These are phyloP conservation scores for Drosophila melanosoma DNA, from an alignment of 2,888 invertebrate species.

Conservation along the genomic window DNA sequence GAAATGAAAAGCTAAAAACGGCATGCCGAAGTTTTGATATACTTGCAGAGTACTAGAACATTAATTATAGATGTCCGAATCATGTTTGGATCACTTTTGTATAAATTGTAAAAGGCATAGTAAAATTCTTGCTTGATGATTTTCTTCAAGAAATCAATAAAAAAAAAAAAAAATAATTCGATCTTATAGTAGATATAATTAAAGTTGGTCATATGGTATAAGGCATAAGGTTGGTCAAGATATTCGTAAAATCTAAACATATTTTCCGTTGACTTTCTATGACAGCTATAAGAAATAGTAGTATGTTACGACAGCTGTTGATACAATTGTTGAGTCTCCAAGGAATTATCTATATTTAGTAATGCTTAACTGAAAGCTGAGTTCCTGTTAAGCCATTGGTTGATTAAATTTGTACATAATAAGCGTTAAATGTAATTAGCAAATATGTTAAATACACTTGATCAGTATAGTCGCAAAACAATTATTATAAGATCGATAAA, in stretches of 20 bases:
- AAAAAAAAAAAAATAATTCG: background rate
- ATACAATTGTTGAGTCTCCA: background rate
- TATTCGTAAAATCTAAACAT: slow-evolving; percentile 2
- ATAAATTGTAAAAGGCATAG: slow-evolving; percentile 1
- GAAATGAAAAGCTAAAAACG: slow-evolving; percentile 12
- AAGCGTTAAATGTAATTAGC: background rate
- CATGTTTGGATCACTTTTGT: background rate
- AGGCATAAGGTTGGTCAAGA: slow-evolving; percentile 14
- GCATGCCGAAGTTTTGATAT: slow-evolving; percentile 4
- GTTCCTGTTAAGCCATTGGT: background rate
- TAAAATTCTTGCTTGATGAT: background rate
- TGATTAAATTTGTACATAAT: background rate
- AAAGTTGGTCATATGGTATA: slow-evolving; percentile 13
- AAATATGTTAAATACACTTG: background rate
- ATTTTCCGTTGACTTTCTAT: background rate
- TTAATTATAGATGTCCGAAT: background rate
- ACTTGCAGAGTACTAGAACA: slow-evolving; percentile 10
- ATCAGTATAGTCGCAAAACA: background rate
- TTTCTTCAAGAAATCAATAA: background rate
- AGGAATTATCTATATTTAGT: background rate
- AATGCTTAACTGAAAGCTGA: background rate
- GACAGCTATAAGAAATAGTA: background rate
- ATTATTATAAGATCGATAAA: background rate
- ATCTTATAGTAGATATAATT: background rate
- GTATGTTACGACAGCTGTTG: background rate